Percentiles rank a stretch among this genome's conserved stretches.
Evolutionary conservation across 2,797 vertebrate species (phyloP).

Genomic region (Thamnophis elegans): DNA sequence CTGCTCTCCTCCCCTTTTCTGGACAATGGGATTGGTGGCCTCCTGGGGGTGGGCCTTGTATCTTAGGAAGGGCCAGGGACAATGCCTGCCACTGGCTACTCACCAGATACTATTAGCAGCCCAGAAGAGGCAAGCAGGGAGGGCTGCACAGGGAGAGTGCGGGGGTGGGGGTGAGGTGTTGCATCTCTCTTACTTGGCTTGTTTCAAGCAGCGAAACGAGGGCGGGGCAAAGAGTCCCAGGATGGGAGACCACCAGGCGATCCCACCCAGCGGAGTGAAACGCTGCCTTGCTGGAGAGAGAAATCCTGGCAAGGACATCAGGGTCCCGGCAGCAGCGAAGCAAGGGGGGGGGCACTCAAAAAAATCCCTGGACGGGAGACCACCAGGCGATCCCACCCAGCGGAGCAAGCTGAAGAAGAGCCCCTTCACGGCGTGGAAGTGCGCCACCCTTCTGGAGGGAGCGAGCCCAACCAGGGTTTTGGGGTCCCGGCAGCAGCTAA

Average conservation of each 20-base stretch:
- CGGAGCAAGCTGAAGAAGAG: not conserved
- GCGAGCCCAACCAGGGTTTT: too few relatives aligned
- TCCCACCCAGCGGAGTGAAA: not conserved
- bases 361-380: not conserved
- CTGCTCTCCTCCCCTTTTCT: not conserved
- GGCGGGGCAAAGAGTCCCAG: not conserved
- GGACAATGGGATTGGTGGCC: not conserved
- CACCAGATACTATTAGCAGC: not conserved
- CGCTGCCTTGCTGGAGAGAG: not conserved
- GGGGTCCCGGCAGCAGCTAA: too few relatives aligned
- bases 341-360: too few relatives aligned
- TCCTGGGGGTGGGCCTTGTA: not conserved
- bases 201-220: too few relatives aligned
- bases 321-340: not conserved
- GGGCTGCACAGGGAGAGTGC: too few relatives aligned
- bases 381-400: not conserved
- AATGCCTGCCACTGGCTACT: not conserved
- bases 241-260: not conserved
- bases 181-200: not conserved
- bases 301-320: too few relatives aligned
- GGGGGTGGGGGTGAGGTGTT: too few relatives aligned
- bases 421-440: not conserved
- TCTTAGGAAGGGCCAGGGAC: not conserved
- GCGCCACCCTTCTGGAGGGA: not conserved
- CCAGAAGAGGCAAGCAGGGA: not conserved